Evolutionary conservation across 2,797 vertebrate genomes (phyloP).

Genomic region (Sciurus carolinensis): DNA sequence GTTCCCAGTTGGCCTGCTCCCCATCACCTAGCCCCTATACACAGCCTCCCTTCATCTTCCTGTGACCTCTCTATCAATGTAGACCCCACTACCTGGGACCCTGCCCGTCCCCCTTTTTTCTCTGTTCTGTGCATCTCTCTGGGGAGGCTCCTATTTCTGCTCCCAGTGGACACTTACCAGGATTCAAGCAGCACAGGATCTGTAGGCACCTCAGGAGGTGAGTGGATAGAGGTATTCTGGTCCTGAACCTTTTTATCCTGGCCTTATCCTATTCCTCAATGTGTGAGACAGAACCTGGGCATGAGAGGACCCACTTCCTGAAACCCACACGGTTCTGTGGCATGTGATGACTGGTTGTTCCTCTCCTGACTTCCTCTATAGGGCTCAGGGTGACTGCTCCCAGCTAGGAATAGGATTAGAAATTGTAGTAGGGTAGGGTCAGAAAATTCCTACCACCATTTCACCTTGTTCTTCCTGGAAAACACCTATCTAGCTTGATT

Average conservation of each 20-base stretch:
- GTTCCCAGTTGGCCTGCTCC: background rate
- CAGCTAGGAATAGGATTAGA: background rate
- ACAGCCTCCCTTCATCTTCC: background rate
- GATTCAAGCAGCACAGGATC: background rate
- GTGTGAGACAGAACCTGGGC: constrained; percentile 64
- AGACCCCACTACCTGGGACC: background rate
- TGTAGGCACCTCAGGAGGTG: background rate
- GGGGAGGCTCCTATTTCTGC: accelerated
- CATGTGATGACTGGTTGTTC: background rate
- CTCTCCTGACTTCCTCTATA: background rate
- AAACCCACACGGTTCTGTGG: constrained; percentile 5
- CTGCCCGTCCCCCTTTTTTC: background rate
- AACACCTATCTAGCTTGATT: background rate
- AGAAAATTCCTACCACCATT: too few species aligned
- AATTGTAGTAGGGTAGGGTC: accelerated
- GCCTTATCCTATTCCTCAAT: background rate
- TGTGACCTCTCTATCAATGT: background rate
- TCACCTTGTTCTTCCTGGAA: too few species aligned
- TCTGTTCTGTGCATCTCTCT: background rate
- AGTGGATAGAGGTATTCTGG: constrained; percentile 28
- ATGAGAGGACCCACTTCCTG: background rate
- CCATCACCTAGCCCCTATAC: too few species aligned
- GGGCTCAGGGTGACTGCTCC: background rate
- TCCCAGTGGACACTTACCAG: constrained; percentile 25
- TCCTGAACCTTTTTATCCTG: constrained; percentile 40